Evolutionary conservation across 1,140 invertebrate genomes (phyloP).

Genomic region (Drosophila miranda): DNA sequence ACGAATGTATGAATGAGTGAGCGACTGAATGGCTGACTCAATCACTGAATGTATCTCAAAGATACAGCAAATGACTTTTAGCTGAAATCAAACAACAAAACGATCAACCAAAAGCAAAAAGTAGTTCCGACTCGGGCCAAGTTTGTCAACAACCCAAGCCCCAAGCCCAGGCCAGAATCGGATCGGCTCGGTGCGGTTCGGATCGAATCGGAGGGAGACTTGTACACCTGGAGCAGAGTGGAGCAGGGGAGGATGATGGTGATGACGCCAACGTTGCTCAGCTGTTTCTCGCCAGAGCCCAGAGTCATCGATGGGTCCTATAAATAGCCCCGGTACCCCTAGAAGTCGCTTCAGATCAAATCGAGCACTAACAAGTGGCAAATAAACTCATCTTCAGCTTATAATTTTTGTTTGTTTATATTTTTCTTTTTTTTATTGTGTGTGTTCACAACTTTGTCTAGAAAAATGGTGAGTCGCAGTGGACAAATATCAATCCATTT

Average conservation of each 20-base stretch:
- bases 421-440: slow-evolving; percentile 23
- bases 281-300: slow-evolving; percentile 45
- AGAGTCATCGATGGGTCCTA: slow-evolving; percentile 36
- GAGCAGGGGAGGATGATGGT: slow-evolving; percentile 36
- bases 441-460: slow-evolving; percentile 26
- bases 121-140: slow-evolving; percentile 64
- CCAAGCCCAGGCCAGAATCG: slow-evolving; percentile 29
- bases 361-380: slow-evolving; percentile 51
- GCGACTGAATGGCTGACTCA: slow-evolving; percentile 45
- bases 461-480: slow-evolving; percentile 63
- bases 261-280: slow-evolving; percentile 57
- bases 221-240: not conserved
- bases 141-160: slow-evolving; percentile 59
- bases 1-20: slow-evolving; percentile 40
- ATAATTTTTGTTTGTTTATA: slow-evolving; percentile 11
- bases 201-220: not conserved
- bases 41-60: slow-evolving; percentile 40
- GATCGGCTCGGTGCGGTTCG: slow-evolving; percentile 4
- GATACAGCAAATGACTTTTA: slow-evolving; percentile 62
- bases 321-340: slow-evolving; percentile 65
- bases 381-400: slow-evolving; percentile 25
- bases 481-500: slow-evolving; percentile 15
- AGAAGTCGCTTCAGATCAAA: slow-evolving; percentile 70
- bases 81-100: slow-evolving; percentile 52
- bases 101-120: slow-evolving; percentile 39